These are phyloP conservation scores for Scrobipalpa costella DNA, from an alignment of 2,888 invertebrate genomes.

Conservation along the genomic window DNA sequence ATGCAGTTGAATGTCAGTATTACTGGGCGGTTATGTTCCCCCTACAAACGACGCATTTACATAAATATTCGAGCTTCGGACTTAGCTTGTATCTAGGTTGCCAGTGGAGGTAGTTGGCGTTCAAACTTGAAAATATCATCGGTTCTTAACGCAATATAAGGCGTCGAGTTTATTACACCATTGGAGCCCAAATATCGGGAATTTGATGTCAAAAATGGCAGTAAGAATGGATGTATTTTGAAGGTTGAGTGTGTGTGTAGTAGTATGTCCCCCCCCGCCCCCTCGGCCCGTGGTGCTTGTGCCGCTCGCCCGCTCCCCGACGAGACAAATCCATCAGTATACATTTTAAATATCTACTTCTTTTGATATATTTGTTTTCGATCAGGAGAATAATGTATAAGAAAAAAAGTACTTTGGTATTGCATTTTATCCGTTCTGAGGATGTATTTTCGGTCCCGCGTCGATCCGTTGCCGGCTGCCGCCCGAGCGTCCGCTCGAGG, in stretches of 20 bases:
- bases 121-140: background rate
- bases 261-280: background rate
- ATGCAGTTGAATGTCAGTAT: background rate
- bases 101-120: background rate
- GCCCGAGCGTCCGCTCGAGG: slow-evolving; percentile 37
- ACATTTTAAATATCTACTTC: slow-evolving; percentile 65
- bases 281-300: background rate
- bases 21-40: background rate
- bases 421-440: slow-evolving; percentile 70
- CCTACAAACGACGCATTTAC: slow-evolving; percentile 2
- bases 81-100: slow-evolving; percentile 5
- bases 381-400: slow-evolving; percentile 72
- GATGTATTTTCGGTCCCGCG: slow-evolving; percentile 60
- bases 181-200: background rate
- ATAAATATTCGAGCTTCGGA: slow-evolving; percentile 3
- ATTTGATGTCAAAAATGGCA: background rate
- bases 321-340: slow-evolving; percentile 42
- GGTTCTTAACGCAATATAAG: background rate
- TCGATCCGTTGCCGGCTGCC: slow-evolving; percentile 52
- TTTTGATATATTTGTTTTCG: slow-evolving; percentile 76
- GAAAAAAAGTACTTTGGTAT: slow-evolving; percentile 73
- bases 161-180: background rate
- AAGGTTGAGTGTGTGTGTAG: background rate
- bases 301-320: slow-evolving; percentile 10
- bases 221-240: background rate